Percentiles rank a stretch among this genome's conserved stretches.
phyloP scores from a whole-genome alignment of 2,797 vertebrate genomes.

The Tragopan temminckii region DNA sequence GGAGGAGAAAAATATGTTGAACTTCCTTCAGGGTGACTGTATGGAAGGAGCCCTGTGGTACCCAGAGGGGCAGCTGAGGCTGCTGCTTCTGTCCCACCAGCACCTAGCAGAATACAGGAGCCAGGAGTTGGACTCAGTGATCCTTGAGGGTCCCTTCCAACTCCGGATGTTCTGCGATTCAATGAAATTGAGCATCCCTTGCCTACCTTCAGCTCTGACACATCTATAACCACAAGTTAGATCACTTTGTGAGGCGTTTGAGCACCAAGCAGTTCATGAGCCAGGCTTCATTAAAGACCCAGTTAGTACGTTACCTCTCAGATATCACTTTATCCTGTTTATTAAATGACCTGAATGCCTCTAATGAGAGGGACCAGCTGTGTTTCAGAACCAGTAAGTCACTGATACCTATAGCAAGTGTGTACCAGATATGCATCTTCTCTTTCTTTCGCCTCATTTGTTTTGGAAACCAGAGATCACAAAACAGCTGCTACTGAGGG shows the following conservation, averaged over 20 bases:
- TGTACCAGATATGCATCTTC: accelerated
- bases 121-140: not conserved
- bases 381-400: accelerated
- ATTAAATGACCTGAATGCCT: accelerated
- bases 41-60: accelerated
- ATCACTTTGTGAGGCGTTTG: not conserved
- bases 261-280: accelerated
- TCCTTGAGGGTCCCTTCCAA: not conserved
- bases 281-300: not conserved
- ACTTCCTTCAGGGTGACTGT: not conserved
- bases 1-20: not conserved
- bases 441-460: accelerated
- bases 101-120: not conserved
- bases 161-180: not conserved
- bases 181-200: accelerated
- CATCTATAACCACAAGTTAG: not conserved
- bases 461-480: not conserved
- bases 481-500: accelerated
- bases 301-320: accelerated
- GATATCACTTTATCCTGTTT: not conserved
- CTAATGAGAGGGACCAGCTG: accelerated
- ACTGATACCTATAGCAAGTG: accelerated
- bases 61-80: not conserved
- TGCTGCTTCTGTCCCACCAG: not conserved
- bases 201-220: not conserved